A percentile compares a stretch with the other conserved stretches of the same genome.
Conservation (phyloP, 2,797 vertebrate genomes). For the Peromyscus aztecus region DNA sequence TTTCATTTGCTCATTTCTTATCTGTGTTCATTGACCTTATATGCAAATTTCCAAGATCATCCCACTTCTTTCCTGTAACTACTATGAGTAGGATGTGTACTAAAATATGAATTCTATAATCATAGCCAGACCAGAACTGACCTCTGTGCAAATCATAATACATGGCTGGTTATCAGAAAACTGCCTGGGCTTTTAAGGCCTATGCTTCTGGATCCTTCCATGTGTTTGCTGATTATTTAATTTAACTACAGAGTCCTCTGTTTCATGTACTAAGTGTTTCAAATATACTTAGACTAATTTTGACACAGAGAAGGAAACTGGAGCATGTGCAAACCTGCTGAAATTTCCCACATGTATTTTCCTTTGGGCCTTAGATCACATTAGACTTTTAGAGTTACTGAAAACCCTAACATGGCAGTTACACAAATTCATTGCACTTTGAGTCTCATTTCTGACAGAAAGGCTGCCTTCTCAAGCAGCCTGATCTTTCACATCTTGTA, state of each 20-base stretch:
- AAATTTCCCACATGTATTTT: neutral
- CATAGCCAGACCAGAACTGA: neutral
- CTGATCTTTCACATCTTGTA: neutral
- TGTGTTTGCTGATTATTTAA: neutral
- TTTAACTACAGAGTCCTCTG: neutral
- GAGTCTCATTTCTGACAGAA: constrained; percentile 4
- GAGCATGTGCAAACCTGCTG: neutral
- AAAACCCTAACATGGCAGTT: neutral
- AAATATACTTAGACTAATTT: constrained; percentile 30
- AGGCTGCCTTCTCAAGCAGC: neutral
- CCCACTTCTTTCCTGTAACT: neutral
- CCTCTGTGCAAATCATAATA: neutral
- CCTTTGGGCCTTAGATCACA: neutral
- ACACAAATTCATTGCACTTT: neutral
- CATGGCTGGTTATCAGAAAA: neutral
- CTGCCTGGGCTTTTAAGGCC: neutral
- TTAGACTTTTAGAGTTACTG: neutral
- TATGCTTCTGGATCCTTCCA: constrained; percentile 2
- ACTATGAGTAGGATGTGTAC: neutral
- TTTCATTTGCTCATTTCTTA: neutral
- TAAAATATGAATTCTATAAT: neutral
- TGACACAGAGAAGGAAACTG: constrained; percentile 6
- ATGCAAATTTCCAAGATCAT: neutral
- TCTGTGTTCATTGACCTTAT: neutral
- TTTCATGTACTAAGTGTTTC: neutral